Conservation (phyloP, 2,113 vertebrate species). For the Burhinus bistriatus region DNA sequence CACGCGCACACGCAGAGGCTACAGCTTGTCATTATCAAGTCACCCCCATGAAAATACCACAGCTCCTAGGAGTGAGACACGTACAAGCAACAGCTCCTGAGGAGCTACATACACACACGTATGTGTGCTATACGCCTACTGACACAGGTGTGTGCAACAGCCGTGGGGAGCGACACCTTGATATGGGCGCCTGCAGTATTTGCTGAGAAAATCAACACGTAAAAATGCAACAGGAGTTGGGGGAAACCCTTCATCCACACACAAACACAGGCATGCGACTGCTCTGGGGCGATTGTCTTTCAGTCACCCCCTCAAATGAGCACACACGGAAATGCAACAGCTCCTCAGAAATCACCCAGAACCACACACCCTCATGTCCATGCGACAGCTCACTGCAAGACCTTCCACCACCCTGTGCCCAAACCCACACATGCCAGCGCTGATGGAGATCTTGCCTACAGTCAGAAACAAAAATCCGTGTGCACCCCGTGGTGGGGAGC, state of each 20-base stretch:
- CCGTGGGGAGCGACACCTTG: background rate
- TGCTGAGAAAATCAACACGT: background rate
- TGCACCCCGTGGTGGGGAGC: background rate
- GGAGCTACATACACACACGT: background rate
- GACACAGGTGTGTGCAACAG: background rate
- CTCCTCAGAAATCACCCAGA: background rate
- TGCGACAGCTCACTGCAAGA: background rate
- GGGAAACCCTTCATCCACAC: background rate
- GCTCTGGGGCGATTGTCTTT: background rate
- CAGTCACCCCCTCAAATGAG: background rate
- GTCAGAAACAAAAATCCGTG: background rate
- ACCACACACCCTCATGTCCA: accelerated
- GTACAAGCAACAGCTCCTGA: background rate
- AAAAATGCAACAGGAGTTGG: background rate
- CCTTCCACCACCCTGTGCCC: background rate
- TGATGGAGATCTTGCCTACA: background rate
- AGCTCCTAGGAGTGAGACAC: background rate
- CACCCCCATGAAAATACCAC: background rate
- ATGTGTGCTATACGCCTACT: background rate
- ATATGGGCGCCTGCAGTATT: background rate
- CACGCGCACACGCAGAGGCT: background rate
- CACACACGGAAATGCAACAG: background rate
- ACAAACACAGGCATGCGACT: accelerated
- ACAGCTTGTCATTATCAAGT: background rate
- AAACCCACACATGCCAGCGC: background rate